These are phyloP conservation scores for Ruditapes philippinarum DNA, from an alignment of 1,140 invertebrate genomes.

Conservation along the genomic window DNA sequence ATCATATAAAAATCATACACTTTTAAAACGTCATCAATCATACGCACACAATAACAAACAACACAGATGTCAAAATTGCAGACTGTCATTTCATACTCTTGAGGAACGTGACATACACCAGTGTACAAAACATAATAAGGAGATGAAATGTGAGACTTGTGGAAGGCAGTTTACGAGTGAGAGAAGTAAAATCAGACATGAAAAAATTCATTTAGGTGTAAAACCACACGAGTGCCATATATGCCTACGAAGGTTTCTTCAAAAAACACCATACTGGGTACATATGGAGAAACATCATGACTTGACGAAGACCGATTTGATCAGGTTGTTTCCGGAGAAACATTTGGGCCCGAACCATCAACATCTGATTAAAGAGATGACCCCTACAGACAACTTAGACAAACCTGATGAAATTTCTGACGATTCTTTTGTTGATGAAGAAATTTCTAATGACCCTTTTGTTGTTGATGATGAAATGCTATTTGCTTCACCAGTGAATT, in stretches of 20 bases:
- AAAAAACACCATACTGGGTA: slow-evolving; percentile 53
- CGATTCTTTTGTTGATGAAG: too few relatives aligned
- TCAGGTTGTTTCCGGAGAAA: slow-evolving; percentile 51
- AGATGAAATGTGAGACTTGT: slow-evolving; percentile 4
- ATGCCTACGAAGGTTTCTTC: slow-evolving; percentile 48
- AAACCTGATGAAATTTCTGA: too few relatives aligned
- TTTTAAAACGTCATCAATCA: background rate
- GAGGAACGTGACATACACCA: background rate
- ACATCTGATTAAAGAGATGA: background rate
- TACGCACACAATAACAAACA: slow-evolving; percentile 11
- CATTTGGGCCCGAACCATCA: background rate
- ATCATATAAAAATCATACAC: background rate
- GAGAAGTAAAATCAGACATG: background rate
- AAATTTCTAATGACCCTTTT: too few relatives aligned
- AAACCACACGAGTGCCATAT: slow-evolving; percentile 52
- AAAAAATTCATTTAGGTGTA: slow-evolving; percentile 4
- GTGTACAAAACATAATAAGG: background rate
- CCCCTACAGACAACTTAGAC: too few relatives aligned
- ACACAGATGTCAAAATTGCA: background rate
- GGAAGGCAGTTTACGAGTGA: background rate
- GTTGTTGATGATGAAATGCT: too few relatives aligned
- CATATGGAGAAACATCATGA: slow-evolving; percentile 65
- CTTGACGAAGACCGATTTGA: slow-evolving; percentile 17
- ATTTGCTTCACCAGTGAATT: too few relatives aligned
- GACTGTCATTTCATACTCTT: background rate